Evolutionary conservation across 2,797 vertebrate genomes (phyloP), one percentile per base, ranked within the genome.

Genomic region (Malacoctenus gilli): DNA sequence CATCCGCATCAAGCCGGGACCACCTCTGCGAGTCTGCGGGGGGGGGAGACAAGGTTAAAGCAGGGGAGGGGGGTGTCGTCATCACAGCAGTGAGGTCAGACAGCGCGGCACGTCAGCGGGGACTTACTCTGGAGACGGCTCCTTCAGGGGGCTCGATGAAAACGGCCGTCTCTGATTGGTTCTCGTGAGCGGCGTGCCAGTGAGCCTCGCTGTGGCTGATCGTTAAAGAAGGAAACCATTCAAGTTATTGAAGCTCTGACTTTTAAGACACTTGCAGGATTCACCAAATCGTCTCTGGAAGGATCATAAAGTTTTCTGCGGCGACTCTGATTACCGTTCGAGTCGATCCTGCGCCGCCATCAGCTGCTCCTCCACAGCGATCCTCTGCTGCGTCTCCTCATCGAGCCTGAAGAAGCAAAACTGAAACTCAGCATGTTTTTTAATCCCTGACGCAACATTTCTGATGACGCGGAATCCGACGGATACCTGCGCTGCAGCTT

Each of bases 401-500:
- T 93, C 89, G 61, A 96, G 81, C 72, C 97, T 98, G 90, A 42
- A 21, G 72, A 19, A 70, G 32, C 64, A 57, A 19, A 25, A 16
- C 13, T 39, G 62, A 22, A 37, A 28, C 9, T 28, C 25, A 28
- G 25, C 4, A 9, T 28, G 25, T 5, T 9, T 28, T 9, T 28
- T 28, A 9, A 28, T 2, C 2, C n/a, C n/a, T n/a, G n/a, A n/a
- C n/a, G n/a, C n/a, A n/a, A n/a, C n/a, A n/a, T n/a, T n/a, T n/a
- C n/a, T n/a, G n/a, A n/a, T n/a, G n/a, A n/a, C n/a, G n/a, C n/a
- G n/a, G n/a, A n/a, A n/a, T n/a, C n/a, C n/a, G n/a, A n/a, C n/a
- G n/a, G 3, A 0, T 82, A 99, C 97, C 95, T 94, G 35, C 75
- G 87, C 60, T 94, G 93, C 14, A 94, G 68, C 32, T 96, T 92